phyloP scores from a whole-genome alignment of 2,888 invertebrate genomes.

The Ferrisia virgata region DNA sequence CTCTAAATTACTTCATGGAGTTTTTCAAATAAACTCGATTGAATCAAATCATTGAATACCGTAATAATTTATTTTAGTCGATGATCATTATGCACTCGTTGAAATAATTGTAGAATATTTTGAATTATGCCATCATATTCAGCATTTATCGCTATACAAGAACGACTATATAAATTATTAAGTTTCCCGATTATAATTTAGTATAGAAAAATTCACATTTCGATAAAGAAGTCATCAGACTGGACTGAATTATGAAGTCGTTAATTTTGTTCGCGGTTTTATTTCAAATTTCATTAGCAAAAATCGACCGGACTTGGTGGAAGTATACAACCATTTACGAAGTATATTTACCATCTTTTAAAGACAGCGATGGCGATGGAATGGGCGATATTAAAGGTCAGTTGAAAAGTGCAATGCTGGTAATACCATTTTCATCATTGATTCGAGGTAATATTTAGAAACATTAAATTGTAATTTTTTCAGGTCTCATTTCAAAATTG shows the following conservation, averaged over 20 bases:
- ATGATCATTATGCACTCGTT: background rate
- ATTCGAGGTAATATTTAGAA: background rate
- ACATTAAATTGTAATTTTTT: background rate
- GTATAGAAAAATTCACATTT: background rate
- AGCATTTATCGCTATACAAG: background rate
- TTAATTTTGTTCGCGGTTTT: background rate
- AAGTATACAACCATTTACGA: background rate
- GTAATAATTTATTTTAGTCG: background rate
- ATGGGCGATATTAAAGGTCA: constrained; percentile 1
- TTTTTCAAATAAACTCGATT: too few species aligned
- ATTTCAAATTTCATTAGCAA: background rate
- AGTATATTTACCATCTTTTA: background rate
- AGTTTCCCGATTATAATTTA: background rate
- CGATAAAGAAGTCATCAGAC: background rate
- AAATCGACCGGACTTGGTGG: constrained; percentile 58
- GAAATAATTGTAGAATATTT: background rate
- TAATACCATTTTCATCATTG: background rate
- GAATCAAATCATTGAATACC: background rate
- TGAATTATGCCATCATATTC: background rate
- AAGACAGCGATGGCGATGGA: constrained; percentile 24
- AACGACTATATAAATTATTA: background rate
- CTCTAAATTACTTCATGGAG: background rate
- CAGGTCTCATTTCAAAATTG: constrained; percentile 51
- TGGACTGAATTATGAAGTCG: background rate
- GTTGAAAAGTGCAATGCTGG: too few species aligned